A percentile compares a stretch with the other conserved stretches of the same genome.
phyloP scores from a whole-genome alignment of 2,888 invertebrate species.

The Tipula unca region DNA sequence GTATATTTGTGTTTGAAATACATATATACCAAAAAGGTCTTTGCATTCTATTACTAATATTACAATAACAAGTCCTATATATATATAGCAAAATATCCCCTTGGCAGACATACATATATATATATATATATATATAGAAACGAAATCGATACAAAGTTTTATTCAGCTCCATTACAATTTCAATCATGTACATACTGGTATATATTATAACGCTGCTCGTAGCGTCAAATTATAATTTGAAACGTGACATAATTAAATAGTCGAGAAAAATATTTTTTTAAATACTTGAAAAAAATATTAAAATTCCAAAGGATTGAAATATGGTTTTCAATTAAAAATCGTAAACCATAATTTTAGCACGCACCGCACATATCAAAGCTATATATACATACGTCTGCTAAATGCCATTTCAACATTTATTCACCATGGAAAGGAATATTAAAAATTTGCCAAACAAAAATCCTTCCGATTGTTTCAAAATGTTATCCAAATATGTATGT shows the following conservation, averaged over 20 bases:
- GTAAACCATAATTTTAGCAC: not conserved
- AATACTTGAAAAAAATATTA: not conserved
- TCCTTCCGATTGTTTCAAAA: not conserved
- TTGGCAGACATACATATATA: not conserved
- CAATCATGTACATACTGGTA: too few species aligned
- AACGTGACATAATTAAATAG: not conserved
- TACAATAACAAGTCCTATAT: not conserved
- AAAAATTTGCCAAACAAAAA: not conserved
- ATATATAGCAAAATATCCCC: not conserved
- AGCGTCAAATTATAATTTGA: not conserved
- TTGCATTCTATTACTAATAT: not conserved
- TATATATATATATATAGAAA: not conserved
- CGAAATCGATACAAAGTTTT: not conserved
- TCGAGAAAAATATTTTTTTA: not conserved
- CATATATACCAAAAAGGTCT: not conserved
- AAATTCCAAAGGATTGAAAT: not conserved
- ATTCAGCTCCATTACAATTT: too few species aligned
- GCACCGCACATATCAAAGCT: too few species aligned
- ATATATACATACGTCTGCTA: too few species aligned
- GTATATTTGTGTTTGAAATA: not conserved
- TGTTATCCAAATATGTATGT: too few species aligned
- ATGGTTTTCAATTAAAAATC: not conserved
- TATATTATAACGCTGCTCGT: too few species aligned
- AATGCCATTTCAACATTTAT: too few species aligned
- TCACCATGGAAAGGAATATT: not conserved